A percentile compares a stretch with the other conserved stretches of the same genome.
These are phyloP conservation scores for Barypeithes pellucidus DNA, from an alignment of 2,888 invertebrate genomes.

Conservation along the genomic window DNA sequence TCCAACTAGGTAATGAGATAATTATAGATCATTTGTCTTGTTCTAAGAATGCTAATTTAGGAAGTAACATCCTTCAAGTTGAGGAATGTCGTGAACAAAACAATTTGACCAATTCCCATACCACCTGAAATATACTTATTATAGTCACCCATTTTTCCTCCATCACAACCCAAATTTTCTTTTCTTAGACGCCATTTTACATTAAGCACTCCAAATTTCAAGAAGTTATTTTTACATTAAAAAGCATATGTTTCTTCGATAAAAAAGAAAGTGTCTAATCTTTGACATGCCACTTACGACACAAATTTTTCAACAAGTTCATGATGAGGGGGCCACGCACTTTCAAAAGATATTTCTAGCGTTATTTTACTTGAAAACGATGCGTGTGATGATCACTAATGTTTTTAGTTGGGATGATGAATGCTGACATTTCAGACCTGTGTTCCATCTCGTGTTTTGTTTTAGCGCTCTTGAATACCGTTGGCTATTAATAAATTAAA, in stretches of 20 bases:
- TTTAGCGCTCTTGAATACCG: constrained; percentile 1
- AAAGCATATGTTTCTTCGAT: constrained; percentile 2
- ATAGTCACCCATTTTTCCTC: too few species aligned
- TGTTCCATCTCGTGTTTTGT: constrained; percentile 4
- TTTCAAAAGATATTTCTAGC: constrained; percentile 7
- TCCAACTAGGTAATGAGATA: too few species aligned
- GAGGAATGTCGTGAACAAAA: too few species aligned
- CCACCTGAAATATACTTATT: too few species aligned
- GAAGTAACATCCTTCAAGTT: too few species aligned
- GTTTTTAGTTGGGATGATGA: constrained; percentile 3
- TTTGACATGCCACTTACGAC: constrained; percentile 3
- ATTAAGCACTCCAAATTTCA: too few species aligned
- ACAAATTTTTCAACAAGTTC: constrained; percentile 1
- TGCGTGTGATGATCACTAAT: background rate
- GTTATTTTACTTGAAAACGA: constrained; percentile 15
- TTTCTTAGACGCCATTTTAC: background rate
- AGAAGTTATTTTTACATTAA: too few species aligned
- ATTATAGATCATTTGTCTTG: too few species aligned
- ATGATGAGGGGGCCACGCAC: background rate
- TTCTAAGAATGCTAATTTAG: too few species aligned
- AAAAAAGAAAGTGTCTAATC: constrained; percentile 4
- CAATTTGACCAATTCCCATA: too few species aligned
- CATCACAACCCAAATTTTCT: too few species aligned
- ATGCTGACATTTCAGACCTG: constrained; percentile 6
- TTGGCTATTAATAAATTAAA: background rate